Percentiles rank a stretch among this genome's conserved stretches.
These are phyloP conservation scores for Cotesia congregata DNA, from an alignment of 2,888 invertebrate species.

Conservation along the genomic window DNA sequence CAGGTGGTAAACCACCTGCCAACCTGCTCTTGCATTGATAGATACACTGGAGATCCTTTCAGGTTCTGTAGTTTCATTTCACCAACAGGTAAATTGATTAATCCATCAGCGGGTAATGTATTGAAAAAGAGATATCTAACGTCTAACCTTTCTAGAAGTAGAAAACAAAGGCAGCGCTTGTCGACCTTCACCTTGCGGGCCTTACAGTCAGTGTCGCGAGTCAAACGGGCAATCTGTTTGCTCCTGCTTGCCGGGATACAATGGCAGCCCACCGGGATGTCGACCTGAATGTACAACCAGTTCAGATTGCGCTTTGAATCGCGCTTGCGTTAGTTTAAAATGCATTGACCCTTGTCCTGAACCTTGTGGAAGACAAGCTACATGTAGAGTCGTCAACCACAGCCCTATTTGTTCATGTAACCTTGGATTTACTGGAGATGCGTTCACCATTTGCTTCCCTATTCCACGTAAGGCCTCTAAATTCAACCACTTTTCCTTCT, in stretches of 20 bases:
- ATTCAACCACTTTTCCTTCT: slow-evolving; percentile 4
- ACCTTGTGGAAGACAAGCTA: slow-evolving; percentile 73
- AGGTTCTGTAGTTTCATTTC: slow-evolving; percentile 72
- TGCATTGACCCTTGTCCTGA: slow-evolving; percentile 78
- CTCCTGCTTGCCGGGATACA: slow-evolving; percentile 75
- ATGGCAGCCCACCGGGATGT: slow-evolving; percentile 77
- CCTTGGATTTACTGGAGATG: slow-evolving; percentile 71
- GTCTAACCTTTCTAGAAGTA: slow-evolving; percentile 21
- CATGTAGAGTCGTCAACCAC: slow-evolving; percentile 72
- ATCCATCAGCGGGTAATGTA: slow-evolving; percentile 47
- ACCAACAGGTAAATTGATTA: slow-evolving; percentile 50
- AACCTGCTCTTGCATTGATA: slow-evolving; percentile 79
- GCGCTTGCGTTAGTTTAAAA: slow-evolving; percentile 77
- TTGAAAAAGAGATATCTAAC: slow-evolving; percentile 47
- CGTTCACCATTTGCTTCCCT: slow-evolving; percentile 69
- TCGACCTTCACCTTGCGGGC: slow-evolving; percentile 76
- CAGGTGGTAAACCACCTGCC: slow-evolving; percentile 85
- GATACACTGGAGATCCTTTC: slow-evolving; percentile 79
- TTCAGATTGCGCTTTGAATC: slow-evolving; percentile 75
- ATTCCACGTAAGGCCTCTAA: slow-evolving; percentile 55
- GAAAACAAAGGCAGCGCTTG: slow-evolving; percentile 59
- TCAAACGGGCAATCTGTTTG: slow-evolving; percentile 76
- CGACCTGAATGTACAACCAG: slow-evolving; percentile 79
- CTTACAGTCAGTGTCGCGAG: slow-evolving; percentile 77
- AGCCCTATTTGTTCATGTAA: slow-evolving; percentile 72